Conservation (phyloP, 53 echinoderm and acorn worm species). For the Pentamera pediparva region DNA sequence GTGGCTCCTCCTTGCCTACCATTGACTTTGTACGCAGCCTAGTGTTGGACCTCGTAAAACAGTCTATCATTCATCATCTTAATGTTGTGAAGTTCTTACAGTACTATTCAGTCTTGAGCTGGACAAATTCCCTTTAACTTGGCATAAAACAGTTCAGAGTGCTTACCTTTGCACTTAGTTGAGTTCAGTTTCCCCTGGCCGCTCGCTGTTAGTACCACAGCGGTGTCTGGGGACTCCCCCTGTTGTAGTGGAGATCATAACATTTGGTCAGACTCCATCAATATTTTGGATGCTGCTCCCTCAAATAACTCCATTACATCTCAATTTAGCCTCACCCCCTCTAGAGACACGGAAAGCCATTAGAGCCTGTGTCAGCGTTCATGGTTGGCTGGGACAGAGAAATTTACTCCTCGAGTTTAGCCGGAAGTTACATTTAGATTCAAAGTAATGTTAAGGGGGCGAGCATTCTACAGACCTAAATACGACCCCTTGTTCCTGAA, state of each 20-base stretch:
- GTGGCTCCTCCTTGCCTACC: too few relatives aligned
- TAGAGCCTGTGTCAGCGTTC: conserved; percentile 5
- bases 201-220: too few relatives aligned
- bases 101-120: neutral
- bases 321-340: conserved; percentile 12
- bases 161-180: neutral
- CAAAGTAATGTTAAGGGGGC: too few relatives aligned
- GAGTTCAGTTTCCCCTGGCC: too few relatives aligned
- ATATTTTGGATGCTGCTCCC: conserved; percentile 6
- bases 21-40: too few relatives aligned
- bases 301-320: conserved; percentile 29
- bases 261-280: conserved; percentile 26
- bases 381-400: neutral
- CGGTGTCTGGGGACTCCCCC: too few relatives aligned
- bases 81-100: too few relatives aligned
- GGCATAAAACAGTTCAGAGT: neutral
- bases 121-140: neutral
- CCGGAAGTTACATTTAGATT: neutral
- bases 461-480: too few relatives aligned
- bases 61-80: too few relatives aligned
- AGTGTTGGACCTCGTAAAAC: too few relatives aligned
- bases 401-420: too few relatives aligned
- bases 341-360: conserved; percentile 17
- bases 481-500: too few relatives aligned
- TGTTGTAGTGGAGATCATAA: conserved; percentile 14